Evolutionary conservation across 2,888 invertebrate species (phyloP).

Genomic region (Aplocera efformata): DNA sequence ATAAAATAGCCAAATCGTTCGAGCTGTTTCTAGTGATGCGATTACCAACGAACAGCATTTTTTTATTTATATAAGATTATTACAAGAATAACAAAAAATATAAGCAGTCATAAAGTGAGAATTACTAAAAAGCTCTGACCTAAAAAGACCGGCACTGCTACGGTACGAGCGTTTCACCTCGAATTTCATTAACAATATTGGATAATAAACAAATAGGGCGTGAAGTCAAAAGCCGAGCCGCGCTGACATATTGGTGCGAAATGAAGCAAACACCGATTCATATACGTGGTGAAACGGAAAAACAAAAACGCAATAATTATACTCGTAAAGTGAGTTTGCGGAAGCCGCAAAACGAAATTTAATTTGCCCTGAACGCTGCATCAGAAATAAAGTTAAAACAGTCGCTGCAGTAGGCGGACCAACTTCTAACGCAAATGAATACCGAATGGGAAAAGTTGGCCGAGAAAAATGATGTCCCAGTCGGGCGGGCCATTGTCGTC

Average conservation of each 20-base stretch:
- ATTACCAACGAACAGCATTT: too few species aligned
- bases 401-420: constrained; percentile 73
- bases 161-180: too few species aligned
- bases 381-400: constrained; percentile 81
- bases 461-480: constrained; percentile 78
- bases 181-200: too few species aligned
- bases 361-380: constrained; percentile 80
- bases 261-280: constrained; percentile 59
- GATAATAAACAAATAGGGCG: too few species aligned
- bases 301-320: constrained; percentile 69
- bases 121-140: too few species aligned
- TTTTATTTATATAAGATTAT: too few species aligned
- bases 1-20: too few species aligned
- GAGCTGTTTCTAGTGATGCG: too few species aligned
- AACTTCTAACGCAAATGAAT: constrained; percentile 81
- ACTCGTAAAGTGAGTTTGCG: constrained; percentile 73
- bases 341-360: constrained; percentile 80
- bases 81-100: too few species aligned
- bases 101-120: too few species aligned
- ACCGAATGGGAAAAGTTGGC: constrained; percentile 79
- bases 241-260: constrained; percentile 39
- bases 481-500: constrained; percentile 60
- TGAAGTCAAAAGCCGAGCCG: not conserved
- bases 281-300: constrained; percentile 43
- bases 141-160: too few species aligned